Evolutionary conservation across 2,113 vertebrate genomes (phyloP), one percentile per base, ranked within the genome.

Genomic region (Chlamydotis undulata): DNA sequence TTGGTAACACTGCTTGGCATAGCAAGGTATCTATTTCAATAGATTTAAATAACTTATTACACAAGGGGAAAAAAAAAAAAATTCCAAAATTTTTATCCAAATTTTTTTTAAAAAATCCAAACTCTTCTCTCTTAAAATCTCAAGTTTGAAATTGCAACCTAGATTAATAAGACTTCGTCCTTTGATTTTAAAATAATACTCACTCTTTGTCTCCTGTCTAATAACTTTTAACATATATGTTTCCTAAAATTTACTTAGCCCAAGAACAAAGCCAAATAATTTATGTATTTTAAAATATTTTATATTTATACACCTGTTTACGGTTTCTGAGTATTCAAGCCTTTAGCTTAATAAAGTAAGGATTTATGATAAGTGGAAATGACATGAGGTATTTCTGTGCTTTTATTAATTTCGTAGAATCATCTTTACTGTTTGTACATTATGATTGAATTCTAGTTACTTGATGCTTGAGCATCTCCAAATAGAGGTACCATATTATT

Each of bases 1-100:
- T 95, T 97, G 91, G 87, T 97, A 95, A 95, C 74, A 93, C 83
- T 93, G 69, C 83, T 97, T 97, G 97, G 95, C 94, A 98, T 82
- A 93, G 95, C 87, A 86, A 95, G 90, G 15, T 89, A 74, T 56
- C 64, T 75, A 79, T 78, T 90, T 67, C 75, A 93, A 95, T 86
- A 33, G 56, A 96, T 95, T 97, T 92, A 96, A 97, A 97, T 96
- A 97, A 97, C 90, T 88, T 96, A 75, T 41, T 93, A 96, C 93
- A 95, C 76, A 94, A 96, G 96, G 14, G 41, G 15, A 94, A 95
- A 97, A 47, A 82, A 96, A 96, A 95, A 96, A 37, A 37, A 37
- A 37, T 37, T 9, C 37, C 37, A 37, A 37, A 37, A 37, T 37
- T 37, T 37, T 37, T 37, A 8, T 37, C 37, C 37, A 37, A 37